These are phyloP conservation scores for Capromys pilorides DNA, from an alignment of 2,797 vertebrate genomes.

Conservation along the genomic window DNA sequence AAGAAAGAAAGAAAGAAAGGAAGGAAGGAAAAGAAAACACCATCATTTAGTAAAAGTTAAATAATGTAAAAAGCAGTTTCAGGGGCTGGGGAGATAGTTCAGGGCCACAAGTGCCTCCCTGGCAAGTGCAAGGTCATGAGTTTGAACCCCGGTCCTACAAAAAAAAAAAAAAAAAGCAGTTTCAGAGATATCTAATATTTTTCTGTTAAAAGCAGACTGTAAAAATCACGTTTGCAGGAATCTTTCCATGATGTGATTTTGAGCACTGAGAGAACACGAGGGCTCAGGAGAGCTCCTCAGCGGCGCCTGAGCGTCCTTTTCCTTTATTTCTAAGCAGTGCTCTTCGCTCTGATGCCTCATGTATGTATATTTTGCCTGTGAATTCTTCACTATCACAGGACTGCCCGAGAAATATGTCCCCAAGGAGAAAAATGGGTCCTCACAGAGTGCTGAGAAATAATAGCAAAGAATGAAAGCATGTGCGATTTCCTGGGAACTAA, in stretches of 20 bases:
- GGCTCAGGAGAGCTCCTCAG: not conserved
- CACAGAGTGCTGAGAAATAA: slow-evolving; percentile 3
- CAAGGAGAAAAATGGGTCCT: slow-evolving; percentile 23
- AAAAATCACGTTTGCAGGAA: not conserved
- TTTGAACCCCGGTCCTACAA: no score
- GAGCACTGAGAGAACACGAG: not conserved
- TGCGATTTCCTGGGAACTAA: not conserved
- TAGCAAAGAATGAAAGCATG: not conserved
- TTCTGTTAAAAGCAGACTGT: not conserved
- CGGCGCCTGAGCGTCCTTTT: not conserved
- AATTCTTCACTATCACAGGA: slow-evolving; percentile 48
- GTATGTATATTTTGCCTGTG: slow-evolving; percentile 44
- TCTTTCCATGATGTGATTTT: not conserved
- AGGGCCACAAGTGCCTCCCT: no score
- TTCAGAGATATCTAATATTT: not conserved
- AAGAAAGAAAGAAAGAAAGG: no score
- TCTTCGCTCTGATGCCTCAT: not conserved
- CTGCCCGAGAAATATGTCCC: slow-evolving; percentile 17
- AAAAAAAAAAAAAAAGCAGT: no score
- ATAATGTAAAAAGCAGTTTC: not conserved
- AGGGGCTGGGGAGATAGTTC: no score
- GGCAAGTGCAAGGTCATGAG: no score
- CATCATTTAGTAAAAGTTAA: slow-evolving; percentile 30
- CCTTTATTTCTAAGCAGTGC: slow-evolving; percentile 40
- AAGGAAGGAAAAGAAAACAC: no score